A percentile compares a stretch with the other conserved stretches of the same genome.
phyloP scores from a whole-genome alignment of 2,888 invertebrate genomes.

The Anthophora plumipes region DNA sequence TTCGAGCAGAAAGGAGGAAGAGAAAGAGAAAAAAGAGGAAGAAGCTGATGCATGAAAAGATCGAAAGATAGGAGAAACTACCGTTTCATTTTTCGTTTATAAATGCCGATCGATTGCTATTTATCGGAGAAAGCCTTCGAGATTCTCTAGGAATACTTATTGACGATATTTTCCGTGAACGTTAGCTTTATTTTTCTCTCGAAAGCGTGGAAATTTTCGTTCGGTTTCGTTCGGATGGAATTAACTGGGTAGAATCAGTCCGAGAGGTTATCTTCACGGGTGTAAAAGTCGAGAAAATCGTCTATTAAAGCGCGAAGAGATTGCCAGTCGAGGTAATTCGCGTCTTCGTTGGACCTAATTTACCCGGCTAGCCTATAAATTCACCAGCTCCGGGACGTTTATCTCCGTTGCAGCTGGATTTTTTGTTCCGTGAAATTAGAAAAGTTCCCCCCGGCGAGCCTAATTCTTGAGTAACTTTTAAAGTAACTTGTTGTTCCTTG shows the following conservation, averaged over 20 bases:
- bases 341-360: slow-evolving; percentile 9
- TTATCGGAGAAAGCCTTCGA: background rate
- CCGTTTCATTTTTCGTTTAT: background rate
- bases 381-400: background rate
- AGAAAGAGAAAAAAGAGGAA: background rate
- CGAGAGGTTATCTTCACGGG: background rate
- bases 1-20: background rate
- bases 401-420: background rate
- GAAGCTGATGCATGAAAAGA: too few relatives aligned
- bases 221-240: background rate
- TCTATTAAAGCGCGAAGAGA: background rate
- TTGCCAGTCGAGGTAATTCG: background rate
- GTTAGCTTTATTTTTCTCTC: background rate
- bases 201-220: background rate
- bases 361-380: slow-evolving; percentile 4
- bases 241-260: background rate
- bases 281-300: background rate
- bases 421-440: slow-evolving; percentile 10
- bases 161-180: background rate
- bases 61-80: background rate
- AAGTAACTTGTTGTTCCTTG: fast-evolving
- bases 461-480: background rate
- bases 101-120: slow-evolving; percentile 11
- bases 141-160: background rate
- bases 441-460: background rate